Conservation (phyloP, 1,140 invertebrate species). For the Solenopsis invicta region DNA sequence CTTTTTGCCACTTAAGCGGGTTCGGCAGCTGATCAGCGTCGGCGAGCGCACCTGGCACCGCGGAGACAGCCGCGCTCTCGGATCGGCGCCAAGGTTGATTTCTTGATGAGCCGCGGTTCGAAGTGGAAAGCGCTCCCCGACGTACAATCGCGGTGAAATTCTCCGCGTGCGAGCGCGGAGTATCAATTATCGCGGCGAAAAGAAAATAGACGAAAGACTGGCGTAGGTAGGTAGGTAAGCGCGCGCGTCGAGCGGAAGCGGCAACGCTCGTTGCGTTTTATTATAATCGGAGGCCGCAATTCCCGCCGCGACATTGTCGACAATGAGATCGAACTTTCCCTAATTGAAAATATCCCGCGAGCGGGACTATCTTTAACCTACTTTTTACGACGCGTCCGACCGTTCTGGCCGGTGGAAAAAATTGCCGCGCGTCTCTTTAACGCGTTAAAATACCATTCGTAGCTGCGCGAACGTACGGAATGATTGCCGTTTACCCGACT, state of each 20-base stretch:
- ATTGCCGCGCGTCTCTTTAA: not conserved
- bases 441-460: not conserved
- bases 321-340: conserved; percentile 70
- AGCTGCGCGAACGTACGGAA: not conserved
- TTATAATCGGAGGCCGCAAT: not conserved
- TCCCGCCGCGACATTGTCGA: not conserved
- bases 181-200: conserved; percentile 64
- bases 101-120: conserved; percentile 43
- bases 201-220: conserved; percentile 21
- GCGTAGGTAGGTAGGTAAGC: not conserved
- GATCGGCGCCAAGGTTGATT: conserved; percentile 76
- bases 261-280: conserved; percentile 47
- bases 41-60: conserved; percentile 58
- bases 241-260: conserved; percentile 20
- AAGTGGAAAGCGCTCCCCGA: conserved; percentile 69
- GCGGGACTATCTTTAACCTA: conserved; percentile 61
- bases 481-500: not conserved
- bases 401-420: not conserved
- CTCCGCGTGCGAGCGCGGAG: conserved; percentile 42
- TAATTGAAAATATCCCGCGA: conserved; percentile 70
- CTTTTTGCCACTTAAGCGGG: not conserved
- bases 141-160: conserved; percentile 49
- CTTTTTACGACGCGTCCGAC: conserved; percentile 35
- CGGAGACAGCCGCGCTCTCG: conserved; percentile 48
- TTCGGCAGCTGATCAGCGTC: conserved; percentile 67